A percentile compares a stretch with the other conserved stretches of the same genome.
phyloP scores from a whole-genome alignment of 2,888 invertebrate genomes.

The Eubasilissa splendida region DNA sequence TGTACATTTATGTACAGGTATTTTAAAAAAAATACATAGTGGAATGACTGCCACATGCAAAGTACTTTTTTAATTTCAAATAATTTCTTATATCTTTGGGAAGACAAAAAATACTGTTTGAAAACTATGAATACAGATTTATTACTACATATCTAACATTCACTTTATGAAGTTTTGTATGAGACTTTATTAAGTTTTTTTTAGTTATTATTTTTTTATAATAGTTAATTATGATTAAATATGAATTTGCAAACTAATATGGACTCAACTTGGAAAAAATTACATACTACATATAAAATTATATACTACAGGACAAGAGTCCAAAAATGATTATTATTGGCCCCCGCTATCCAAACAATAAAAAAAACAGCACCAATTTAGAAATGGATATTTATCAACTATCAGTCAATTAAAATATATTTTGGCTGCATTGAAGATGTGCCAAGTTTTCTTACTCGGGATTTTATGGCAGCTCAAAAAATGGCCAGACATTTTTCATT shows the following conservation, averaged over 20 bases:
- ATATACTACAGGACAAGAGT: too few species aligned
- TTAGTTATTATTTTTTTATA: too few species aligned
- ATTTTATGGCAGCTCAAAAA: conserved; percentile 14
- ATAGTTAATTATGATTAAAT: too few species aligned
- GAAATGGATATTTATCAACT: conserved; percentile 11
- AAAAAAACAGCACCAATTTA: conserved; percentile 7
- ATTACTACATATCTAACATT: too few species aligned
- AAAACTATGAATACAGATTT: not conserved
- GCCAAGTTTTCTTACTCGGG: not conserved
- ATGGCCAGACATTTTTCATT: conserved; percentile 4
- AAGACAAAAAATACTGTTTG: conserved; percentile 36
- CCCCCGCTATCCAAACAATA: not conserved
- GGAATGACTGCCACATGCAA: too few species aligned
- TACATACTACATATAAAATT: too few species aligned
- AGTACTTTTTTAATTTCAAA: not conserved
- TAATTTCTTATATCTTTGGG: conserved; percentile 20
- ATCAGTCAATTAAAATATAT: conserved; percentile 26
- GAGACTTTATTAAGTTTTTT: too few species aligned
- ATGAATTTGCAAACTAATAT: too few species aligned
- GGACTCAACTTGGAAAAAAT: too few species aligned
- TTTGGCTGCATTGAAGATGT: conserved; percentile 1
- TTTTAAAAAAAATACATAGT: too few species aligned
- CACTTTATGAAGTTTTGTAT: too few species aligned
- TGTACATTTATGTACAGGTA: too few species aligned
- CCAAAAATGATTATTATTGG: not conserved